Evolutionary conservation across 2,113 vertebrate genomes (phyloP).

Genomic region (Scalopus aquaticus): DNA sequence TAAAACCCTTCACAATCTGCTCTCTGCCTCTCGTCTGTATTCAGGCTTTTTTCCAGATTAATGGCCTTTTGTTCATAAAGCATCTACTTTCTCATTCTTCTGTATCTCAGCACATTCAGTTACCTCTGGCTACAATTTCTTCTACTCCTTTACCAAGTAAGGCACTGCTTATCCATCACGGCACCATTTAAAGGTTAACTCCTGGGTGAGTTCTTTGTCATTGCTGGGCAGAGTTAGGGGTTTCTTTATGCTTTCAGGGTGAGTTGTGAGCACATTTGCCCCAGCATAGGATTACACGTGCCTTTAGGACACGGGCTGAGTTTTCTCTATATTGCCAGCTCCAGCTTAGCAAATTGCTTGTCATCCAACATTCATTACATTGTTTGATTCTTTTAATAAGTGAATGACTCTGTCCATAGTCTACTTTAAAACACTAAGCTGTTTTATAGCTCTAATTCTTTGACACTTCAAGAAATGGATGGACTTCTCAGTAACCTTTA

Average conservation of each 20-base stretch:
- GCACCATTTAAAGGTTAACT: not conserved
- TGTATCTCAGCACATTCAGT: not conserved
- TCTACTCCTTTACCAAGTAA: not conserved
- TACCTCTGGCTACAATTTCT: not conserved
- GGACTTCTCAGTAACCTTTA: not conserved
- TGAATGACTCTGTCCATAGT: not conserved
- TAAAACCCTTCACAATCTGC: not conserved
- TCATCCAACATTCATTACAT: not conserved
- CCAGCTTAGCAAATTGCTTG: not conserved
- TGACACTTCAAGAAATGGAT: conserved; percentile 3
- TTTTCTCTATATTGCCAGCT: not conserved
- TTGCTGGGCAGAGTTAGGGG: not conserved
- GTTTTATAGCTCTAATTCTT: not conserved
- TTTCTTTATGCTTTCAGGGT: not conserved
- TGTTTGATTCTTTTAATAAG: not conserved
- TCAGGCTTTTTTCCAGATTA: not conserved
- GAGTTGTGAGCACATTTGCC: not conserved
- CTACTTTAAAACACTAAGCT: not conserved
- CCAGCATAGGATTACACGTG: not conserved
- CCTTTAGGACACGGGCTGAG: not conserved
- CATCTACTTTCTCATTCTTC: not conserved
- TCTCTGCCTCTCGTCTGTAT: not conserved
- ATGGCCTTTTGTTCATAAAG: not conserved
- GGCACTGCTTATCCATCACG: not conserved
- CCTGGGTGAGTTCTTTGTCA: not conserved